Conservation (phyloP, 2,113 vertebrate species). For the Amphiprion percula region DNA sequence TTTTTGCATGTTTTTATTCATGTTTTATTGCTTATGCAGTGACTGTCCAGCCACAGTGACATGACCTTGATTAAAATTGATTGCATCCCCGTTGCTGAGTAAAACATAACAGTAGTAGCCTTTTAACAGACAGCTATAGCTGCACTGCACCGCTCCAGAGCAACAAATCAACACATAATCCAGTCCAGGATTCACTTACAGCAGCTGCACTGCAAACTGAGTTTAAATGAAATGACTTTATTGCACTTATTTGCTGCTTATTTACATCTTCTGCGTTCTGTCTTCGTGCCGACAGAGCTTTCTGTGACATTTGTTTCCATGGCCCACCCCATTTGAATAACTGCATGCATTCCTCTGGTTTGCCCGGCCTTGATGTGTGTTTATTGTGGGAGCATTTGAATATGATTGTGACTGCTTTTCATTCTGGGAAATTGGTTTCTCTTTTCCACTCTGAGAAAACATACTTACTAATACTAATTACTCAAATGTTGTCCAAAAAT, state of each 20-base stretch:
- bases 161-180: conserved; percentile 16
- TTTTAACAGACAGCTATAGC: conserved; percentile 25
- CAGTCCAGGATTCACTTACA: neutral
- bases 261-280: neutral
- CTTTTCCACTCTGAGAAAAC: neutral
- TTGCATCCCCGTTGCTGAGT: conserved; percentile 42
- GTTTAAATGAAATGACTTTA: conserved; percentile 9
- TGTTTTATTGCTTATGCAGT: neutral
- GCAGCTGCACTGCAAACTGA: neutral
- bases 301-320: neutral
- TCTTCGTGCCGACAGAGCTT: neutral
- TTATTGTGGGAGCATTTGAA: conserved; percentile 14
- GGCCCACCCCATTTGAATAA: conserved; percentile 34
- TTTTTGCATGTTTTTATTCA: neutral
- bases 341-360: conserved; percentile 17
- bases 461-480: no score
- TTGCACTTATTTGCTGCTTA: neutral
- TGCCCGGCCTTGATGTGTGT: neutral
- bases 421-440: neutral
- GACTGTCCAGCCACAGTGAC: conserved; percentile 19
- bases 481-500: no score
- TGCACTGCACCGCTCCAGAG: conserved; percentile 45
- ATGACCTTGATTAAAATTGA: conserved; percentile 75
- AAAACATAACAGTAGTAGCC: conserved; percentile 29
- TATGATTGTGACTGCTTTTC: neutral